A percentile compares a stretch with the other conserved stretches of the same genome.
Evolutionary conservation across 2,888 invertebrate species (phyloP).

Genomic region (Podabrus alpinus): DNA sequence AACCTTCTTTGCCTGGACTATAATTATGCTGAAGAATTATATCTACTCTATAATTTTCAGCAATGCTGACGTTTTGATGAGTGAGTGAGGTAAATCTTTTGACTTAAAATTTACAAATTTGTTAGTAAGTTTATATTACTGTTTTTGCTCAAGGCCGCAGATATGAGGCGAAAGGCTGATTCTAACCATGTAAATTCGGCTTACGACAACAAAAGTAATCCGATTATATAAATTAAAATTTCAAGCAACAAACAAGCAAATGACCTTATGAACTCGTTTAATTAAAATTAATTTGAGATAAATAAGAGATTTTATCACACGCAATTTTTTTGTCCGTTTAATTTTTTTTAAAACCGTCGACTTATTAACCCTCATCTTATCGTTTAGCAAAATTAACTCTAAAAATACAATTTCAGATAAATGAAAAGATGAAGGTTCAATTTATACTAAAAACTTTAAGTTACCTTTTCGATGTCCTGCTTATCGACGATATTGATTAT

Average conservation of each 20-base stretch:
- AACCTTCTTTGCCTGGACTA: no score
- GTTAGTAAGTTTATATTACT: no score
- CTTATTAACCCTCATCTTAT: not conserved
- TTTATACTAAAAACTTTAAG: constrained; percentile 26
- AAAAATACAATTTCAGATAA: not conserved
- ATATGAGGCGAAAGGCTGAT: no score
- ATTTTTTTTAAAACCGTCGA: not conserved
- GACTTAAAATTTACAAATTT: no score
- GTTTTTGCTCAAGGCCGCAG: no score
- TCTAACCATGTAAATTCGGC: no score
- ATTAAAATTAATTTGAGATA: not conserved
- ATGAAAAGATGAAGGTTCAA: not conserved
- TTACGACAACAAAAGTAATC: no score
- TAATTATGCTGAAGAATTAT: no score
- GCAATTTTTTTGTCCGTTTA: not conserved
- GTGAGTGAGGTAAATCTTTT: no score
- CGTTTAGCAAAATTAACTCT: not conserved
- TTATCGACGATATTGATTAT: constrained; percentile 75
- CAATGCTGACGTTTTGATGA: no score
- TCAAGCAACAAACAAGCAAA: not conserved
- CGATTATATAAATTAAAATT: not conserved
- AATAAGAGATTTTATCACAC: not conserved
- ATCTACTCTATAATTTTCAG: no score
- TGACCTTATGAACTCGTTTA: not conserved
- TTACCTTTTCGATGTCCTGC: constrained; percentile 73